Evolutionary conservation across 2,888 invertebrate species (phyloP).

Genomic region (Scaptomyza reducta): DNA sequence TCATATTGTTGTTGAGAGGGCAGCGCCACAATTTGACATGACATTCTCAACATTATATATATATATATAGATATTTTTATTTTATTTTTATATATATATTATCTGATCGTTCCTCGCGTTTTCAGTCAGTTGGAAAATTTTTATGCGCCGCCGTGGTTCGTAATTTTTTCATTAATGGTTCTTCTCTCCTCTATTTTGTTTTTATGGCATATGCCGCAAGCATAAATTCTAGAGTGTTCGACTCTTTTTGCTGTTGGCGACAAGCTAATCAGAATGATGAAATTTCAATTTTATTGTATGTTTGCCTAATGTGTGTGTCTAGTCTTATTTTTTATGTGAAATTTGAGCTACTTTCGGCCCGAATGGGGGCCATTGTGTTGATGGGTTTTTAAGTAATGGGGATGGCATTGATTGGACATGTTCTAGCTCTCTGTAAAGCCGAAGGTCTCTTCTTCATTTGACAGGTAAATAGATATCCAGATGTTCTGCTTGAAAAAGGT

Average conservation of each 20-base stretch:
- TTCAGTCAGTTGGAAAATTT: constrained; percentile 72
- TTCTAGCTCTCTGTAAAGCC: neutral
- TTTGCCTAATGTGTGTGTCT: constrained; percentile 44
- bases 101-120: constrained; percentile 71
- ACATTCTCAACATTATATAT: constrained; percentile 55
- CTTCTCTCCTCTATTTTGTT: constrained; percentile 16
- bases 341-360: constrained; percentile 58
- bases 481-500: constrained; percentile 5
- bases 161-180: constrained; percentile 71
- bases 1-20: constrained; percentile 49
- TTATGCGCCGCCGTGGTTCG: constrained; percentile 43
- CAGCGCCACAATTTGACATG: constrained; percentile 75
- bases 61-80: neutral
- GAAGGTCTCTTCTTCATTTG: constrained; percentile 33
- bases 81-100: constrained; percentile 35
- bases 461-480: constrained; percentile 51
- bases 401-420: constrained; percentile 65
- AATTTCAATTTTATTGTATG: constrained; percentile 57
- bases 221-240: constrained; percentile 45
- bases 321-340: constrained; percentile 44
- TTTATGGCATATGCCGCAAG: constrained; percentile 62
- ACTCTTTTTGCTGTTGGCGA: constrained; percentile 35
- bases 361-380: constrained; percentile 44
- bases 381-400: constrained; percentile 66
- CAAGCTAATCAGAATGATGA: constrained; percentile 73